These are phyloP conservation scores for Drosophila melanica DNA, from an alignment of 1,140 invertebrate species.

Conservation along the genomic window DNA sequence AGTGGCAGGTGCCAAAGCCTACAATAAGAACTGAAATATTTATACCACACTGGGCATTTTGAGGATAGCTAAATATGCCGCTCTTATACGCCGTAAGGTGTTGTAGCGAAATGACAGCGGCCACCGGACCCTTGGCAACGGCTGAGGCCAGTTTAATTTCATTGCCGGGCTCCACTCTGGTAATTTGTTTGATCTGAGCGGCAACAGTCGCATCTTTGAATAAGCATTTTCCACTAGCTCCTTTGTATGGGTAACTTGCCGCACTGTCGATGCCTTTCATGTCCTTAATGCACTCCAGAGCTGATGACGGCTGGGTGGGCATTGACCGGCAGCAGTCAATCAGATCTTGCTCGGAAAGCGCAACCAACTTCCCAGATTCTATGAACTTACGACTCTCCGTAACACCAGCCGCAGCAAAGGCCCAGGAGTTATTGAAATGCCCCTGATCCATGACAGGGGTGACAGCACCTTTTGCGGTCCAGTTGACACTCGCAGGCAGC, in stretches of 20 bases:
- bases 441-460: slow-evolving; percentile 14
- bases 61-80: background rate
- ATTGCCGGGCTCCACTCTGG: background rate
- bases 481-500: slow-evolving; percentile 6
- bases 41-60: background rate
- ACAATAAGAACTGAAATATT: slow-evolving; percentile 29
- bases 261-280: slow-evolving; percentile 15
- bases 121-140: slow-evolving; percentile 19
- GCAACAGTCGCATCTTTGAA: background rate
- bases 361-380: background rate
- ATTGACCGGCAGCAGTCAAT: slow-evolving; percentile 4
- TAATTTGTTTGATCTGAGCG: background rate
- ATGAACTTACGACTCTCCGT: slow-evolving; percentile 24
- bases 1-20: slow-evolving; percentile 12
- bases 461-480: slow-evolving; percentile 18
- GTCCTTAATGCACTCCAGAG: background rate
- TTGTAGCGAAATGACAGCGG: slow-evolving; percentile 7
- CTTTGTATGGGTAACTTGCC: slow-evolving; percentile 21
- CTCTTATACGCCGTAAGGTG: background rate
- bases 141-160: background rate
- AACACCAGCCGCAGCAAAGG: slow-evolving; percentile 28
- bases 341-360: slow-evolving; percentile 28
- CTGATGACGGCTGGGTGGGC: background rate
- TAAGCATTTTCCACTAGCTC: background rate
- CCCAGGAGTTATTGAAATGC: slow-evolving; percentile 32